Percentiles rank a stretch among this genome's conserved stretches.
phyloP scores from a whole-genome alignment of 2,888 invertebrate genomes.

The Zelleria hepariella region DNA sequence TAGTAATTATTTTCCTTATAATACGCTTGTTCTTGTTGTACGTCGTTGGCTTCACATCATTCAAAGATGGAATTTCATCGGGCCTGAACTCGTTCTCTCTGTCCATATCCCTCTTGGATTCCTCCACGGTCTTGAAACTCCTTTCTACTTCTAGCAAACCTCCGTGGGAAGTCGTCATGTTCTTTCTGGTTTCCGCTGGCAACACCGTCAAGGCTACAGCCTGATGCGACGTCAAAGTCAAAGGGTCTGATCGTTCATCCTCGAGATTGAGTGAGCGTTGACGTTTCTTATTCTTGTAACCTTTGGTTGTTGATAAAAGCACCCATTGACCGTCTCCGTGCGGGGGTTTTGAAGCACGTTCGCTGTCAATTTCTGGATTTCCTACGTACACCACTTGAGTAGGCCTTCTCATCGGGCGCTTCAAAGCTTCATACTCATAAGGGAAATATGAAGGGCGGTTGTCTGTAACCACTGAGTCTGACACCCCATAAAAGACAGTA shows the following conservation, averaged over 20 bases:
- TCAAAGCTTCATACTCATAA: conserved; percentile 56
- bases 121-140: conserved; percentile 79
- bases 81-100: conserved; percentile 40
- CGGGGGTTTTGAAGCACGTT: conserved; percentile 73
- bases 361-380: conserved; percentile 42
- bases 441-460: conserved; percentile 63
- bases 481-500: conserved; percentile 47
- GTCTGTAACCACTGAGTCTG: conserved; percentile 62
- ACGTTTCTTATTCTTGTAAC: conserved; percentile 73
- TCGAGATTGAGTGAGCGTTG: conserved; percentile 47
- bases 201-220: conserved; percentile 79
- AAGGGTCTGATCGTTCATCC: conserved; percentile 31
- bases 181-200: conserved; percentile 76
- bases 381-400: conserved; percentile 67
- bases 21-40: conserved; percentile 37
- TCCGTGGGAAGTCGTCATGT: conserved; percentile 79
- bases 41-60: conserved; percentile 35
- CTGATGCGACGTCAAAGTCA: conserved; percentile 61
- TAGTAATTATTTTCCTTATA: conserved; percentile 41
- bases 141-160: conserved; percentile 82
- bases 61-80: conserved; percentile 27
- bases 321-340: conserved; percentile 84
- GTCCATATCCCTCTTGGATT: conserved; percentile 60
- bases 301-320: conserved; percentile 82
- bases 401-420: conserved; percentile 52